Conservation (phyloP, 2,113 vertebrate species). For the Irena cyanogastra region DNA sequence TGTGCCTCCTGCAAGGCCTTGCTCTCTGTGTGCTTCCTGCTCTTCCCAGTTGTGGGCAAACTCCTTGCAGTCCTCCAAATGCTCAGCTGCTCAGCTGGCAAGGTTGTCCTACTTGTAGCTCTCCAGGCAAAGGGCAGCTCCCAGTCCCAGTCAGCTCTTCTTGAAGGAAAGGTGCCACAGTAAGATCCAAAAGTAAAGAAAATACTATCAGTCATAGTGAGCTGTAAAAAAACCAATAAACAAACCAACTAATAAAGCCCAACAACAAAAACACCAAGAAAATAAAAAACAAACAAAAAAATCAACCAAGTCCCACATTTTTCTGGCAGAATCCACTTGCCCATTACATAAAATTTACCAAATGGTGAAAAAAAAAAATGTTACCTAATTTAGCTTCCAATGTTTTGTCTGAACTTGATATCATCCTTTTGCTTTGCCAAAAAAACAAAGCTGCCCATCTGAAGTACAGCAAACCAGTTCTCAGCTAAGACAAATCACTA, state of each 20-base stretch:
- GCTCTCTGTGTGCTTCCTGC: not conserved
- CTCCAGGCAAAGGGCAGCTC: not conserved
- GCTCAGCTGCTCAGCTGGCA: rapidly evolving
- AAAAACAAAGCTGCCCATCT: not conserved
- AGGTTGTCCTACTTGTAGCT: not conserved
- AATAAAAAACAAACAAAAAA: not conserved
- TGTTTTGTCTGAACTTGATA: not conserved
- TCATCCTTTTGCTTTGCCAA: not conserved
- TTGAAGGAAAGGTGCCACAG: not conserved
- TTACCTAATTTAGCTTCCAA: not conserved
- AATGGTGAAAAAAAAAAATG: rapidly evolving
- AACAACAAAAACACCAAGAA: not conserved
- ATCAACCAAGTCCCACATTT: rapidly evolving
- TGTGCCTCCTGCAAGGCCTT: not conserved
- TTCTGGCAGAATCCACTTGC: not conserved
- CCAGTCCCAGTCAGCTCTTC: rapidly evolving
- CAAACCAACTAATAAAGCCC: rapidly evolving
- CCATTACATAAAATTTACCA: not conserved
- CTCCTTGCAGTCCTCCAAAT: not conserved
- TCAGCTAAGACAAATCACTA: not conserved
- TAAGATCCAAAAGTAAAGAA: not conserved
- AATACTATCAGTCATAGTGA: not conserved
- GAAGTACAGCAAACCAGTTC: not conserved
- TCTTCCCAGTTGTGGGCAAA: not conserved
- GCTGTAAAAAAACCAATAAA: rapidly evolving